phyloP scores from a whole-genome alignment of 2,797 vertebrate genomes.

The Pantherophis alleghaniensis region DNA sequence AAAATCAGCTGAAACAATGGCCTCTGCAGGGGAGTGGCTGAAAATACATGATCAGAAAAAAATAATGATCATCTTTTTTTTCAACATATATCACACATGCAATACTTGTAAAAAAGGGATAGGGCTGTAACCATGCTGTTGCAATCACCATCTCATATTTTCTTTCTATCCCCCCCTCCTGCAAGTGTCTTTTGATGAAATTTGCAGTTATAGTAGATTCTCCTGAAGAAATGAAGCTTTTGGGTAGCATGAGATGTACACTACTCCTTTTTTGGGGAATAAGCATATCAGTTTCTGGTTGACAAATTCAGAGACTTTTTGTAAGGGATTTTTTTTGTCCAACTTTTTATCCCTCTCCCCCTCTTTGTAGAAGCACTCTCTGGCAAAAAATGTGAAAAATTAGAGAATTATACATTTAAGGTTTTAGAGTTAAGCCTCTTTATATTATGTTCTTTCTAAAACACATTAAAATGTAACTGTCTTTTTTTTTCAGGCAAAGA shows the following conservation, averaged over 20 bases:
- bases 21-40: not conserved
- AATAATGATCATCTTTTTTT: not conserved
- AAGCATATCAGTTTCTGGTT: not conserved
- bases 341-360: not conserved
- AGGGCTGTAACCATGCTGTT: not conserved
- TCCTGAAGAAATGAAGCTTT: not conserved
- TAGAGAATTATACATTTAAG: not conserved
- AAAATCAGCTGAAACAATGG: not conserved
- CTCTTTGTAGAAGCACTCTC: not conserved
- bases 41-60: not conserved
- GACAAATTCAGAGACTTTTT: not conserved
- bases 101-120: not conserved
- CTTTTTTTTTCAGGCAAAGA: not conserved
- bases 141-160: not conserved
- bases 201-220: not conserved
- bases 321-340: not conserved
- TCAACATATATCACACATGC: not conserved
- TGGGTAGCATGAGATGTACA: not conserved
- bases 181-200: not conserved
- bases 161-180: fast-evolving
- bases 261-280: not conserved
- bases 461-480: not conserved
- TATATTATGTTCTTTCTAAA: not conserved
- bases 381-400: not conserved
- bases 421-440: not conserved